Evolutionary conservation across 2,797 vertebrate genomes (phyloP), one percentile per base, ranked within the genome.

Genomic region (Karalla daura): DNA sequence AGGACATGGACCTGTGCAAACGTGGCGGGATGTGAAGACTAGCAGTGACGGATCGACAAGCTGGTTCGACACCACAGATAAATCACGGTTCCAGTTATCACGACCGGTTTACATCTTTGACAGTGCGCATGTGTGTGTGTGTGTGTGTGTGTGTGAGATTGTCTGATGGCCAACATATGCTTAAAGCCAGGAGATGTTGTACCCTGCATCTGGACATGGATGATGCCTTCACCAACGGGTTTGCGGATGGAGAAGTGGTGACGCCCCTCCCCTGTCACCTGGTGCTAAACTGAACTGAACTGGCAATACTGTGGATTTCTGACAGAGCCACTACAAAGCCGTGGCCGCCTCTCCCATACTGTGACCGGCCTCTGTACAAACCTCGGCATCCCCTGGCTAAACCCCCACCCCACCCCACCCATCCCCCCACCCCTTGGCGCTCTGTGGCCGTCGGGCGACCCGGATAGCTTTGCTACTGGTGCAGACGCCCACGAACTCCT

Each of bases 61-160:
- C 53, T 71, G 73, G 74, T 80, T 74, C 40, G 54, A 80, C 72
- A 55, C 56, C 73, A 78, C 73, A 68, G 62, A 79, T 78, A 33
- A 79, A 59, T 79, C 62, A 76, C 68, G 70, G 36, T 70, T 70
- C 76, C 74, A 77, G 50, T 62, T 70, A 74, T 70, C 61, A 80
- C 44, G 23, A 72, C 63, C 46, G 59, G 45, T 76, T 30, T 33
- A 60, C 63, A 45, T 79, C 65, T 78, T 64, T 53, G 65, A 74
- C 70, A 17, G 47, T 46, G n/a, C n/a, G n/a, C n/a, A n/a, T n/a
- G n/a, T n/a, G n/a, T n/a, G n/a, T n/a, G n/a, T n/a, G n/a, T n/a
- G n/a, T n/a, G n/a, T n/a, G 70, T 58, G 69, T 41, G 44, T 40
- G 69, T 41, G 45, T 40, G 68, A 67, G 74, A 74, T 71, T 82